Evolutionary conservation across 2,888 invertebrate species (phyloP).

Genomic region (Temnothorax ravouxi): DNA sequence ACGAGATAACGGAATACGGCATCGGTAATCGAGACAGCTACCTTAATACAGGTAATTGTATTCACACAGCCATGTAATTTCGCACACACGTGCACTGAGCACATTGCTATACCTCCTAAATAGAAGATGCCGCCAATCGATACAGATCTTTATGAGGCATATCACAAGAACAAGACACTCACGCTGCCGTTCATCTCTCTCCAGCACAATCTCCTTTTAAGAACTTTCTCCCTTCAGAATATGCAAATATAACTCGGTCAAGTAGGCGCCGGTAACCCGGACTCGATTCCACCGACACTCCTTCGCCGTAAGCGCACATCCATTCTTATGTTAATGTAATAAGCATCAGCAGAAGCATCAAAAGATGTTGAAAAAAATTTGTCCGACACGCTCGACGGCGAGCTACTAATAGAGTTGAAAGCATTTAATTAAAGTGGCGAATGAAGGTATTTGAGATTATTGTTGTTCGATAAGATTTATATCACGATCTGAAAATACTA

Average conservation of each 20-base stretch:
- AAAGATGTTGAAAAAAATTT: conserved; percentile 39
- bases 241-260: conserved; percentile 29
- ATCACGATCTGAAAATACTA: neutral
- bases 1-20: neutral
- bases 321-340: conserved; percentile 73
- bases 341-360: conserved; percentile 34
- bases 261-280: conserved; percentile 4
- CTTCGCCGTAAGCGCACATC: conserved; percentile 14
- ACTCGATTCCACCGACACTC: conserved; percentile 6
- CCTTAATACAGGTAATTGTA: conserved; percentile 41
- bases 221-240: neutral
- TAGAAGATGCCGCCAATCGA: conserved; percentile 15
- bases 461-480: conserved; percentile 2
- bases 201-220: conserved; percentile 5
- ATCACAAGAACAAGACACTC: conserved; percentile 14
- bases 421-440: neutral
- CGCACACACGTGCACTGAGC: neutral
- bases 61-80: conserved; percentile 22
- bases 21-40: conserved; percentile 50
- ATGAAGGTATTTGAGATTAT: neutral
- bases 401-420: neutral
- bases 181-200: neutral
- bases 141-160: conserved; percentile 15
- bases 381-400: neutral
- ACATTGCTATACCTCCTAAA: neutral